A percentile compares a stretch with the other conserved stretches of the same genome.
Evolutionary conservation across 2,888 invertebrate species (phyloP).

Genomic region (Calliphora vomitoria): DNA sequence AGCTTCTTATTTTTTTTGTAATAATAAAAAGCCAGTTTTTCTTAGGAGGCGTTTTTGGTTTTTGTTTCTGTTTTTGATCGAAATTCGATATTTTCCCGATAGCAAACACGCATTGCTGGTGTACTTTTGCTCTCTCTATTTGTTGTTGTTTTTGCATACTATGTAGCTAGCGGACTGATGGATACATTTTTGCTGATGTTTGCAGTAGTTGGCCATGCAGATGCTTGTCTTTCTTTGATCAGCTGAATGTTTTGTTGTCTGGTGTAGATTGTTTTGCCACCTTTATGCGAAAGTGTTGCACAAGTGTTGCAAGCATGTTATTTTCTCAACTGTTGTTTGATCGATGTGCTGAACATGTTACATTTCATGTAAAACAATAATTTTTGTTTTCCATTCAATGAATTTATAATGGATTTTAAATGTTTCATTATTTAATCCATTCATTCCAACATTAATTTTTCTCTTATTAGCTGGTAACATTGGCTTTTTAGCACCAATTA

Average conservation of each 20-base stretch:
- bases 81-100: constrained; percentile 84
- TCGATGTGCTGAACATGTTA: constrained; percentile 81
- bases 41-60: constrained; percentile 78
- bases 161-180: neutral
- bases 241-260: constrained; percentile 46
- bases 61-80: constrained; percentile 81
- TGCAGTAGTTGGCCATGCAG: constrained; percentile 67
- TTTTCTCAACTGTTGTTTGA: constrained; percentile 76
- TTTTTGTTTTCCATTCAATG: constrained; percentile 76
- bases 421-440: constrained; percentile 50
- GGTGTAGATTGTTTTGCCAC: constrained; percentile 76
- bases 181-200: constrained; percentile 55
- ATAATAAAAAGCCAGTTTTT: constrained; percentile 72
- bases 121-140: constrained; percentile 4
- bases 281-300: constrained; percentile 68
- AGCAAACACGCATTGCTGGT: constrained; percentile 77
- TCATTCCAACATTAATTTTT: constrained; percentile 46
- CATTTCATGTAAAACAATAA: constrained; percentile 83
- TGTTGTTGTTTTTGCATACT: constrained; percentile 60
- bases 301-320: constrained; percentile 37
- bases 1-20: neutral
- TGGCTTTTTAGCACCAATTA: constrained; percentile 35
- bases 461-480: constrained; percentile 34
- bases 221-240: constrained; percentile 60
- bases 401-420: constrained; percentile 64